Percentiles rank a stretch among this genome's conserved stretches.
These are phyloP conservation scores for Macropus fuliginosus DNA, from an alignment of 2,797 vertebrate species.

Conservation along the genomic window DNA sequence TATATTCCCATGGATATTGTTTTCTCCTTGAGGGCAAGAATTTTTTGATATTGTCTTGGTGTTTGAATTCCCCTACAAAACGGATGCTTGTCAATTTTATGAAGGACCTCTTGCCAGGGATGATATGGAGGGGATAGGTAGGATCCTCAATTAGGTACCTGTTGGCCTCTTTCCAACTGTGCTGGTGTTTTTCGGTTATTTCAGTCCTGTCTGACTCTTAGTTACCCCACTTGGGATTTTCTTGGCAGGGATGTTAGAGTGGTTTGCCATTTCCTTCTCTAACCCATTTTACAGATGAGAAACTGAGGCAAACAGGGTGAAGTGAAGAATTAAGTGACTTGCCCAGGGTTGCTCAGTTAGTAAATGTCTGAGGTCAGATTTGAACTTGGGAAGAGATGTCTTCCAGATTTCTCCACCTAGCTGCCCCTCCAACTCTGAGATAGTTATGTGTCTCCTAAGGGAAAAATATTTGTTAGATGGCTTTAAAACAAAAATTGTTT, in stretches of 20 bases:
- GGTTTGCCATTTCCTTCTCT: too few species aligned
- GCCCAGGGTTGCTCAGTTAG: background rate
- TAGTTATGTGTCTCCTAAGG: background rate
- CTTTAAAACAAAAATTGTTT: background rate
- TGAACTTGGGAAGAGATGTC: background rate
- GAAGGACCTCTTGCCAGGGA: background rate
- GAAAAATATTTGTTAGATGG: background rate
- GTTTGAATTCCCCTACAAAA: background rate
- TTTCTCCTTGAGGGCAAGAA: background rate
- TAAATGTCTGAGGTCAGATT: background rate
- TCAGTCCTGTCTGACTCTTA: background rate
- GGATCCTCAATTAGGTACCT: background rate
- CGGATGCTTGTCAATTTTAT: background rate
- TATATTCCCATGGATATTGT: background rate
- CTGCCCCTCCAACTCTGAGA: background rate
- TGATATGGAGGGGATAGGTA: background rate
- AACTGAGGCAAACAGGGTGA: background rate
- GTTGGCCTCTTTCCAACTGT: background rate
- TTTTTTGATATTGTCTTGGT: background rate
- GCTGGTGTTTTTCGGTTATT: background rate
- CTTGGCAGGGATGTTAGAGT: too few species aligned
- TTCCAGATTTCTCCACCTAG: background rate
- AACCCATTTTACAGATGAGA: background rate
- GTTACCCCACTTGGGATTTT: background rate
- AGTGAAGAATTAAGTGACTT: background rate